Evolutionary conservation across 2,797 vertebrate genomes (phyloP), one percentile per base, ranked within the genome.

Genomic region (Potorous gilbertii): DNA sequence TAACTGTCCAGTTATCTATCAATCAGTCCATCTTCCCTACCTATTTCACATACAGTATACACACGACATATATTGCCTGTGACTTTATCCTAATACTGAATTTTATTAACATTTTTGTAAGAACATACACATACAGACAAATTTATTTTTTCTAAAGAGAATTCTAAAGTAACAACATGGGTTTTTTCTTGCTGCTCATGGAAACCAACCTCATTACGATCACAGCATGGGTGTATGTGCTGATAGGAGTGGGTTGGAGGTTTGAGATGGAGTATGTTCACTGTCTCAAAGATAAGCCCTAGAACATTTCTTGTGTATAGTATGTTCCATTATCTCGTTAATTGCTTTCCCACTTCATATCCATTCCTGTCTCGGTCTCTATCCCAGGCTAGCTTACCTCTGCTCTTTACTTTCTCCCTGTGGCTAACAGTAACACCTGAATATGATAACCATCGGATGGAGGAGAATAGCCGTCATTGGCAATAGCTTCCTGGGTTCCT

Each of bases 401-500:
- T 13, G 0, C 66, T 94, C 93, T 46, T 2, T 8, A 90, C 12
- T 95, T 92, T 57, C 21, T 1, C 31, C 55, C 1, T 56, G 90
- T 89, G 90, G 10, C 40, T 74, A 50, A 34, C 57, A 54, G 87
- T 95, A 91, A 28, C 9, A 62, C 28, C 9, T 57, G 90, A 90
- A 50, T 92, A 52, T 46, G 90, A 91, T 8, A n/a, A 24, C 55
- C 55, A 0, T 62, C 95, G 87, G 59, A 91, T 90, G 93, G 95
- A 96, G 97, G 89, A 40, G 18, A 81, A 55, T 94, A 94, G 87
- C 52, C 29, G 92, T 96, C 87, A 91, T 74, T 74, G 96, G 66
- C 54, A 95, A 55, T 56, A 91, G 93, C 96, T 91, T 62, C 91
- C 31, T 93, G 90, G 27, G 95, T 92, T 96, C 50, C n/a, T 95